Conservation (phyloP, 23 tunicate species). For the Botrylloides violaceus region DNA sequence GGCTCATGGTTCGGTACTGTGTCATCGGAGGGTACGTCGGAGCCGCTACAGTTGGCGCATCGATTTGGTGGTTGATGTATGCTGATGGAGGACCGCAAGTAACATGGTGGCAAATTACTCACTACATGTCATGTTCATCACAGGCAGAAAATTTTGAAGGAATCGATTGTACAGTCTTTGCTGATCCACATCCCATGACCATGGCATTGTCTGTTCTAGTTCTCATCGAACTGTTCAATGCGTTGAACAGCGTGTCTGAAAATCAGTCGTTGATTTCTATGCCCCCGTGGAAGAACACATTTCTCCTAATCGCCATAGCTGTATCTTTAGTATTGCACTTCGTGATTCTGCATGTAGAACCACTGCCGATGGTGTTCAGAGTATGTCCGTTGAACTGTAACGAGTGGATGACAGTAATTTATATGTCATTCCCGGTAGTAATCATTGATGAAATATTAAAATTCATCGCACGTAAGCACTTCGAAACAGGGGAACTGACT, state of each 20-base stretch:
- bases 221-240: slow-evolving; percentile 94
- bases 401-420: slow-evolving; percentile 11
- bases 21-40: slow-evolving; percentile 86
- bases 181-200: slow-evolving; percentile 99
- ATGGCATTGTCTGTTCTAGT: slow-evolving; percentile 98
- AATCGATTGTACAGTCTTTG: slow-evolving; percentile 62
- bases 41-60: slow-evolving; percentile 48
- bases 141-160: slow-evolving; percentile 66
- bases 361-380: slow-evolving; percentile 70
- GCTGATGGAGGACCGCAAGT: slow-evolving; percentile 55
- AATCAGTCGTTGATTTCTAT: slow-evolving; percentile 90
- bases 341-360: slow-evolving; percentile 91
- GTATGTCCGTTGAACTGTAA: slow-evolving; percentile 19
- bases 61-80: slow-evolving; percentile 74
- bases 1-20: slow-evolving; percentile 92
- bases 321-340: slow-evolving; percentile 91
- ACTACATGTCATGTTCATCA: slow-evolving; percentile 89
- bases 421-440: slow-evolving; percentile 1
- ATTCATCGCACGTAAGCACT: not conserved
- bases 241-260: slow-evolving; percentile 97
- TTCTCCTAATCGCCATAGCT: slow-evolving; percentile 75
- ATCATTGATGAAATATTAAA: slow-evolving; percentile 4
- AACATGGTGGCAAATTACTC: slow-evolving; percentile 88
- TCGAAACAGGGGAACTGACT: not conserved
- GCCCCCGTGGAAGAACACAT: slow-evolving; percentile 97